A percentile compares a stretch with the other conserved stretches of the same genome.
These are phyloP conservation scores for Smittia sp. DNA, from an alignment of 2,888 invertebrate genomes.

Conservation along the genomic window DNA sequence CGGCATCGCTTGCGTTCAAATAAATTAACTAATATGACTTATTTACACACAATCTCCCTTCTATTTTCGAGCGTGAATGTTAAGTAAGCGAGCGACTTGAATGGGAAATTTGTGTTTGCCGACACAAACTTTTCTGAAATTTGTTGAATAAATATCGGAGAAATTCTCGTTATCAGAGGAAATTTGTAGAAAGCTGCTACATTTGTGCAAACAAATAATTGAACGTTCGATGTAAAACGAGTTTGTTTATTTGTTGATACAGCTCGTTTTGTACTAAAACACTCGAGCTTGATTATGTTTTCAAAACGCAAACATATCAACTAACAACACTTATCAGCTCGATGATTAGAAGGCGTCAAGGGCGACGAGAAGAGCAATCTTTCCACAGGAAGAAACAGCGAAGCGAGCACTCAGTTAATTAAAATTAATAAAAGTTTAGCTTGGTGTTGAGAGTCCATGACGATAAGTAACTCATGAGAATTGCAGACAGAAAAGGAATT, in stretches of 20 bases:
- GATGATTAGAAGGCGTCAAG: background rate
- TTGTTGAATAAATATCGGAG: background rate
- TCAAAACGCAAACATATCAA: background rate
- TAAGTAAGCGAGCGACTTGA: background rate
- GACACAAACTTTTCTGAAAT: background rate
- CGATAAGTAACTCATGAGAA: conserved; percentile 1
- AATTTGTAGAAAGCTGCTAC: conserved; percentile 12
- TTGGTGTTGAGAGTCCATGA: background rate
- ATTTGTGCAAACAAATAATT: background rate
- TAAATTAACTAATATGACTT: conserved; percentile 37
- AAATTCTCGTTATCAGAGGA: background rate
- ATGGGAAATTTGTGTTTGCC: background rate
- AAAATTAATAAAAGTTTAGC: conserved; percentile 4
- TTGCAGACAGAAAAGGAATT: conserved; percentile 5
- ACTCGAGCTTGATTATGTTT: background rate
- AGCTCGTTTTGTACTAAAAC: background rate
- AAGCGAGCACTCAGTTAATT: background rate
- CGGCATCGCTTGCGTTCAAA: conserved; percentile 2
- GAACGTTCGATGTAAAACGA: background rate
- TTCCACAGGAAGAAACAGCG: background rate
- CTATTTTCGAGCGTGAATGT: conserved; percentile 6
- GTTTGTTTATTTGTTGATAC: conserved; percentile 17
- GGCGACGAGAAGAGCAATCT: background rate
- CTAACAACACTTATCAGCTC: background rate
- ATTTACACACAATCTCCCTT: conserved; percentile 7